Percentiles rank a stretch among this genome's conserved stretches.
These are phyloP conservation scores for Stegostoma tigrinum DNA, from an alignment of 2,113 vertebrate species.

Conservation along the genomic window DNA sequence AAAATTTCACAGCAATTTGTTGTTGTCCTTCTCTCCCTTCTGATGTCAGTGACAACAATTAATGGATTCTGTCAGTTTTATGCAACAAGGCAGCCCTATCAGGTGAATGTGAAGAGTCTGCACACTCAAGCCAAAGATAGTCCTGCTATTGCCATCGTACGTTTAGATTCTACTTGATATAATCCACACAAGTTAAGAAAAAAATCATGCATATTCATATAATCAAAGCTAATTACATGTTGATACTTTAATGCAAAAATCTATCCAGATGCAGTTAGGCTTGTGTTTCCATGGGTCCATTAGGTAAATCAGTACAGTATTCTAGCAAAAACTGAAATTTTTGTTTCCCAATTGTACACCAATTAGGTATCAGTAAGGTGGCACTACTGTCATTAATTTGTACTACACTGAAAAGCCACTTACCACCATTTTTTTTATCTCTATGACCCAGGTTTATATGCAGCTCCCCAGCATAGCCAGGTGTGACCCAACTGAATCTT, in stretches of 20 bases:
- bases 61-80: background rate
- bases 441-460: background rate
- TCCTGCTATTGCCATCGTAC: background rate
- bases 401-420: no score
- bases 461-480: background rate
- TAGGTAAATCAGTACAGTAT: background rate
- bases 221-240: slow-evolving; percentile 23
- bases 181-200: background rate
- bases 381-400: background rate
- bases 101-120: background rate
- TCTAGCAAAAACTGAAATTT: background rate
- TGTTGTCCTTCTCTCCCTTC: background rate
- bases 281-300: background rate
- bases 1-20: background rate
- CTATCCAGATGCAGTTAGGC: background rate
- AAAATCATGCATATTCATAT: slow-evolving; percentile 9
- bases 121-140: background rate
- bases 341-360: background rate
- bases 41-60: background rate
- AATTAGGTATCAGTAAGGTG: background rate
- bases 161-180: background rate
- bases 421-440: background rate
- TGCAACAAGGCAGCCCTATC: background rate
- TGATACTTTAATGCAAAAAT: background rate
- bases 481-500: no score